A percentile compares a stretch with the other conserved stretches of the same genome.
Evolutionary conservation across 2,113 vertebrate species (phyloP).

Genomic region (Catagonus wagneri): DNA sequence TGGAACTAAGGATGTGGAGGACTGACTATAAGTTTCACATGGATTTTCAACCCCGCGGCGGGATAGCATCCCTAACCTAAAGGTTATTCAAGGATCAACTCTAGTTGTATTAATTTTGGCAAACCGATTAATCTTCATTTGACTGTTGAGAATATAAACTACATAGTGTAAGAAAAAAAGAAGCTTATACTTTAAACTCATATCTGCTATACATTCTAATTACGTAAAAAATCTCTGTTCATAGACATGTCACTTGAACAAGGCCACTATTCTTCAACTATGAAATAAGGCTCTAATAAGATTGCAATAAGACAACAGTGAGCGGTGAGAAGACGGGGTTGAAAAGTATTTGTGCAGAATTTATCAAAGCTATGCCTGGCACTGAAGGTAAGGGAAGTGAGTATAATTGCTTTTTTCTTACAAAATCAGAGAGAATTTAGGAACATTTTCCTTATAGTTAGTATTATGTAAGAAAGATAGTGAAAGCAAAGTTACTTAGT

Average conservation of each 20-base stretch:
- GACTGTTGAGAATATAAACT: neutral
- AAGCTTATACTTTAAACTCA: neutral
- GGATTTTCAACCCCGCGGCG: neutral
- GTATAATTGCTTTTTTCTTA: neutral
- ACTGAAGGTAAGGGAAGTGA: neutral
- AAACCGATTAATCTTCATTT: constrained; percentile 12
- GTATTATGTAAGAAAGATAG: neutral
- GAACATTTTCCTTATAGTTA: neutral
- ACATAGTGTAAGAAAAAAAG: neutral
- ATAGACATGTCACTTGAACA: neutral
- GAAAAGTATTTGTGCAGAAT: neutral
- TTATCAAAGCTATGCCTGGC: neutral
- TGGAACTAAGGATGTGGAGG: neutral
- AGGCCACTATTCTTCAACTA: neutral
- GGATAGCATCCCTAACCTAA: neutral
- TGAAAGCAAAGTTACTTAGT: neutral
- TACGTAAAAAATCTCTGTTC: neutral
- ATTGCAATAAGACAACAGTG: neutral
- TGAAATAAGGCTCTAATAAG: neutral
- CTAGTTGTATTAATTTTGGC: neutral
- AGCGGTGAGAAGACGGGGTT: neutral
- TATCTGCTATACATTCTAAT: neutral
- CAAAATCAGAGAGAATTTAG: neutral
- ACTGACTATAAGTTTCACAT: neutral
- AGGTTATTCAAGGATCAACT: neutral